Base-by-base conservation (phyloP, 2,113 vertebrate genomes). In the Amazona vittata region DNA sequence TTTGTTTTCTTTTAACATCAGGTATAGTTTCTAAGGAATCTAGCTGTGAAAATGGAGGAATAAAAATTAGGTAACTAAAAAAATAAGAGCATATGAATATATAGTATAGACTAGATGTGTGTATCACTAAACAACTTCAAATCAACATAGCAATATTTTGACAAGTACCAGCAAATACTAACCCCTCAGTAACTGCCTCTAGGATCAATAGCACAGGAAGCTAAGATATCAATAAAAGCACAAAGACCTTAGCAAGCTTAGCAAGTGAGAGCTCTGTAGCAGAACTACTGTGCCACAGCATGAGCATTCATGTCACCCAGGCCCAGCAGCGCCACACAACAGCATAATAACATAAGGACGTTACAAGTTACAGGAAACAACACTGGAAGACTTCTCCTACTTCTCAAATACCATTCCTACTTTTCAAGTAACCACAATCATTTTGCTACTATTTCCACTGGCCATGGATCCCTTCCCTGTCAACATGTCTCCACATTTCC, bases 251-350 rank as follows among this genome's bases (percentile, higher is more conserved):
- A 55, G 31, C 29, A 55, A 55, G n/a, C 37, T 53, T 0, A 73
- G 64, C n/a, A 91, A 41, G 37, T 37, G 10, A 3, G 17, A 74
- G 37, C 19, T 28, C 41, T 82, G 28, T 5, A 67, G 74, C 24
- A 20, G 46, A 86, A 76, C 39, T 63, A 7, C 60, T 41, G 11
- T 15, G 37, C 25, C 62, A 63, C 29, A 50, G 16, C 28, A 17
- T 13, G 35, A 35, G 21, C 47, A 3, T 26, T 73, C 1, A 0
- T 3, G 5, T 29, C 50, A 12, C n/a, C 24, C 68, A 70, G 44
- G 22, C 25, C 6, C 18, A 31, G 55, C 26, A 37, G 12, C 5
- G 35, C 57, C 9, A 4, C 35, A 35, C 21, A 59, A n/a, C 33
- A 59, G 33, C 2, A 1, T 59, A 59, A 59, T 24, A 59, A 33